These are phyloP conservation scores for Pharmacophagus antenor DNA, from an alignment of 2,888 invertebrate species.

Conservation along the genomic window DNA sequence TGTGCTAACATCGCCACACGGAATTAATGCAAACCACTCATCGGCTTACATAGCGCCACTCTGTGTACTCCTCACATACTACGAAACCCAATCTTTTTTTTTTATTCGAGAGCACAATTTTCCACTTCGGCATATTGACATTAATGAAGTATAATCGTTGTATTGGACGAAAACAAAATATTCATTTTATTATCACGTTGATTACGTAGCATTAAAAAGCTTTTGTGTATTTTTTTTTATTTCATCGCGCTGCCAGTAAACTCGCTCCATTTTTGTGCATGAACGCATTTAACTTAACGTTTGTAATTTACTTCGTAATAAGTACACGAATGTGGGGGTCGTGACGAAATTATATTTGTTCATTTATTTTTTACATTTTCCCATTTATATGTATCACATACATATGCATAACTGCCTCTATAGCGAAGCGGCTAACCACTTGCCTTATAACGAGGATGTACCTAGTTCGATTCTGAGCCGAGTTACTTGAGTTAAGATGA, in stretches of 20 bases:
- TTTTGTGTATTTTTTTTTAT: constrained; percentile 11
- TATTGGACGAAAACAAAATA: constrained; percentile 24
- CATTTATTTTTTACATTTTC: not conserved
- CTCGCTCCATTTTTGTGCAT: constrained; percentile 7
- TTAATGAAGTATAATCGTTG: constrained; percentile 28
- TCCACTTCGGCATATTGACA: constrained; percentile 19
- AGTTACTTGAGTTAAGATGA: no score
- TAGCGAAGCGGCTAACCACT: no score
- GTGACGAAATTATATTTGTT: not conserved
- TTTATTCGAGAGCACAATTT: constrained; percentile 7
- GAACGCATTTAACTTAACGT: constrained; percentile 6
- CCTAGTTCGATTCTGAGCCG: no score
- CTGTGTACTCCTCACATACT: not conserved
- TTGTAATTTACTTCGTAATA: constrained; percentile 7
- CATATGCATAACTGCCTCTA: no score
- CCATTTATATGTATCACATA: not conserved
- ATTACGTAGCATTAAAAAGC: constrained; percentile 18
- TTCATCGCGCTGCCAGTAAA: not conserved
- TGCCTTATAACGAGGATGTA: no score
- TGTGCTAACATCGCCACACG: no score
- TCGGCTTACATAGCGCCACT: not conserved
- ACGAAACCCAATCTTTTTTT: constrained; percentile 22
- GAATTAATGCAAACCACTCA: not conserved
- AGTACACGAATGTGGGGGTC: not conserved
- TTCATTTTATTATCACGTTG: constrained; percentile 21